Conservation (phyloP, 23 tunicate genomes). For the Botrylloides violaceus region DNA sequence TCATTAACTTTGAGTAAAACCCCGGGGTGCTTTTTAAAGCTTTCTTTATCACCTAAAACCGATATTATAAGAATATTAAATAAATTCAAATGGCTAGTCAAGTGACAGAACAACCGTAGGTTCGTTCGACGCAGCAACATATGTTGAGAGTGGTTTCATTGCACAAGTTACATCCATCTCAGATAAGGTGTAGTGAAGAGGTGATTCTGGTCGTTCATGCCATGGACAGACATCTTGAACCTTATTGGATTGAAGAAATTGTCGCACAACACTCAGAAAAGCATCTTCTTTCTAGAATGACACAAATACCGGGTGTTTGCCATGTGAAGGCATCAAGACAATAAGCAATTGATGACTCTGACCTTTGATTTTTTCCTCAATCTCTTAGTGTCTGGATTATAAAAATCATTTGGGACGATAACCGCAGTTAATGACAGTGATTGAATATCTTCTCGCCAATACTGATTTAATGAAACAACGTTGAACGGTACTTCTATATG, state of each 20-base stretch:
- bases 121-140: slow-evolving; percentile 50
- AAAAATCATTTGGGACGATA: slow-evolving; percentile 57
- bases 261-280: slow-evolving; percentile 62
- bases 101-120: slow-evolving; percentile 24
- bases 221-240: slow-evolving; percentile 86
- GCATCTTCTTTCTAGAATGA: slow-evolving; percentile 69
- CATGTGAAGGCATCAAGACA: background rate
- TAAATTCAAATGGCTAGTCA: background rate
- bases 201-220: slow-evolving; percentile 72
- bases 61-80: background rate
- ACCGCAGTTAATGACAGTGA: slow-evolving; percentile 34
- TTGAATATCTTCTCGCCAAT: slow-evolving; percentile 70
- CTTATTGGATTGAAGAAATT: slow-evolving; percentile 70
- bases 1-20: slow-evolving; percentile 45
- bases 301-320: background rate
- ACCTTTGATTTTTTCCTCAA: slow-evolving; percentile 69
- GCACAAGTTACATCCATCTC: slow-evolving; percentile 45
- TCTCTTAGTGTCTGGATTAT: slow-evolving; percentile 47
- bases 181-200: slow-evolving; percentile 33
- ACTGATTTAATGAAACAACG: slow-evolving; percentile 64
- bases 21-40: slow-evolving; percentile 46
- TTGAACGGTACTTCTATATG: slow-evolving; percentile 63
- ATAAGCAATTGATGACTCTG: background rate
- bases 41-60: slow-evolving; percentile 44
- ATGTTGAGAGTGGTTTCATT: slow-evolving; percentile 66